A percentile compares a stretch with the other conserved stretches of the same genome.
These are phyloP conservation scores for Pseudolycoriella hygida DNA, from an alignment of 2,888 invertebrate species.

Conservation along the genomic window DNA sequence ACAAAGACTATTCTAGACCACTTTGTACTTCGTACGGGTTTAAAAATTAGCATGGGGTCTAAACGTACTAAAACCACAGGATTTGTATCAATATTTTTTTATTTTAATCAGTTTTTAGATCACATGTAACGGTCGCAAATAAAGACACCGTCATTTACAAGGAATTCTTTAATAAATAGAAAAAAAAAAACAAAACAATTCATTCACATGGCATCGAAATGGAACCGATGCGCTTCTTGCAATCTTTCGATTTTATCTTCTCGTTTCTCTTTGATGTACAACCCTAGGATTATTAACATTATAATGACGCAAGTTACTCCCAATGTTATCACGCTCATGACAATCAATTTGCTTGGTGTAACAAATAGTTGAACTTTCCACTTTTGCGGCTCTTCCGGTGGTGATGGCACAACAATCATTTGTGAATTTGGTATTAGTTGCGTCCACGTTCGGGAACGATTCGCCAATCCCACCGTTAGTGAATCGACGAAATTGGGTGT, in stretches of 20 bases:
- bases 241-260: constrained; percentile 63
- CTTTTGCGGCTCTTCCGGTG: constrained; percentile 50
- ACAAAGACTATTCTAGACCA: too few species aligned
- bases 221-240: constrained; percentile 66
- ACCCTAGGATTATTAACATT: constrained; percentile 61
- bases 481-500: constrained; percentile 95
- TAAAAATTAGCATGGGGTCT: too few species aligned
- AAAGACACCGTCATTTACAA: background rate
- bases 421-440: constrained; percentile 97
- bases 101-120: too few species aligned
- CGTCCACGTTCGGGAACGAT: constrained; percentile 56
- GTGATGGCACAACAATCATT: constrained; percentile 85
- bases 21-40: too few species aligned
- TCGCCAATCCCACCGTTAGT: constrained; percentile 62
- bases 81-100: too few species aligned
- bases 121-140: too few species aligned
- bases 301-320: constrained; percentile 74
- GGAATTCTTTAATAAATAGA: background rate
- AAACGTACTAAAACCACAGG: too few species aligned
- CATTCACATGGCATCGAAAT: constrained; percentile 65
- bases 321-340: constrained; percentile 79
- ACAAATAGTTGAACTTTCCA: constrained; percentile 91
- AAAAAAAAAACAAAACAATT: background rate
- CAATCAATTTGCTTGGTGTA: constrained; percentile 81
- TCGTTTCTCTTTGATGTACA: constrained; percentile 79